Base-by-base conservation (phyloP, 2,797 vertebrate species). In the Propithecus perrieri region DNA sequence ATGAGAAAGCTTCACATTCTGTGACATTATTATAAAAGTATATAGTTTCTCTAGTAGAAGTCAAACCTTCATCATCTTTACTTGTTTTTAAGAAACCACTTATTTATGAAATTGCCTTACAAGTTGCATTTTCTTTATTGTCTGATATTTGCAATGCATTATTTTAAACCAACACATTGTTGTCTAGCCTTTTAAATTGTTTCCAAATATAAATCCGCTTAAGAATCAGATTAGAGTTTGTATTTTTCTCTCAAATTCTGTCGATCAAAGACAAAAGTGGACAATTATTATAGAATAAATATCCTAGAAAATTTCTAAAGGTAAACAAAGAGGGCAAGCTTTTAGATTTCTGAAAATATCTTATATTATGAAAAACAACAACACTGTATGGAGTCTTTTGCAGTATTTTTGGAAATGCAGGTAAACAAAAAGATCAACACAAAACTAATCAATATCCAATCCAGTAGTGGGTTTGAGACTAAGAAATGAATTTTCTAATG, bases 401-500 rank as follows among this genome's bases (percentile, higher is more conserved):
- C 92, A 93, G 41, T 26, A 33, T 80, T 92, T 91, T 76, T 71
- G 7, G 72, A 91, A 61, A 91, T 26, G 88, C 0, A 80, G 71
- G 38, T 4, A 84, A 95, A 79, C 12, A 78, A 91, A 89, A 74
- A 72, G 11, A 86, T 71, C 5, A 59, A 33, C 26, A 94, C 4
- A 43, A 90, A 95, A 79, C 14, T 41, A 79, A 63, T 41, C 1
- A 78, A 93, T 12, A 76, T 38, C 30, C 20, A 71, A 17, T 18
- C 59, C 17, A 85, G 35, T 53, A 53, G 8, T 92, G 24, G 17
- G 5, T 91, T 33, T 85, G 15, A 87, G 24, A 84, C n/a, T 79
- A 91, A 50, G 69, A 96, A 93, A 80, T 53, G 15, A 53, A 76
- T 69, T 91, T 91, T 80, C 89, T 76, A 35, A 38, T 46, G 38